Evolutionary conservation across 92 coral and sea anemone species (phyloP), one percentile per base, ranked within the genome.

Genomic region (Zoanthus solanderi): DNA sequence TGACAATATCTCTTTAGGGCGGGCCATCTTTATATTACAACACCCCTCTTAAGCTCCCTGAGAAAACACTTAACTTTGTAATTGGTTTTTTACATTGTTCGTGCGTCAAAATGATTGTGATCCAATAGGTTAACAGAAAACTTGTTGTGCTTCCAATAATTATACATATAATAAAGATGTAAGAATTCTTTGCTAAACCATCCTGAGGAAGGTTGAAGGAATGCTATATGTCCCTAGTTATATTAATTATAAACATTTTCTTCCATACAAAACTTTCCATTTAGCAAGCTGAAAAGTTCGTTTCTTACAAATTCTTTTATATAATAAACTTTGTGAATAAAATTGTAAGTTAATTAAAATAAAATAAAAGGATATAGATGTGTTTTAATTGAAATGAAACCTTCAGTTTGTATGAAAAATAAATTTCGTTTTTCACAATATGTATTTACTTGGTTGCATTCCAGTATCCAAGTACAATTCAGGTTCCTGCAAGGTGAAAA

Each of bases 341-440:
- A 82, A 90, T 87, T 87, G 77, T 31, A 81, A 68, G 89, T 88
- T 82, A 87, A 81, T 75, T 72, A 56, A 84, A 75, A 60, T 79
- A 75, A 47, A 83, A 88, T 79, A 57, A 83, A 74, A 46, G 15
- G 85, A n/a, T 65, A 83, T 47, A 58, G 66, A 76, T 91, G 86
- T 84, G 86, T 58, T 75, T 78, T 83, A 87, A 80, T 29, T 65
- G 68, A 65, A 89, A 77, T 46, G 77, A 60, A 23, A 84, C 12
- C 16, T 83, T 87, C 86, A 71, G 88, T 88, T 83, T 86, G 93
- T 90, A 93, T 92, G 95, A 88, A 92, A 94, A 94, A 94, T 93
- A 94, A 93, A 85, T 87, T 87, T 90, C 91, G 84, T 2, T 37
- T 89, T 94, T 87, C 89, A 91, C 93, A 94, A 94, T 94, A 83